Evolutionary conservation across 2,113 vertebrate genomes (phyloP).

Genomic region (Corythoichthys haematopterus): DNA sequence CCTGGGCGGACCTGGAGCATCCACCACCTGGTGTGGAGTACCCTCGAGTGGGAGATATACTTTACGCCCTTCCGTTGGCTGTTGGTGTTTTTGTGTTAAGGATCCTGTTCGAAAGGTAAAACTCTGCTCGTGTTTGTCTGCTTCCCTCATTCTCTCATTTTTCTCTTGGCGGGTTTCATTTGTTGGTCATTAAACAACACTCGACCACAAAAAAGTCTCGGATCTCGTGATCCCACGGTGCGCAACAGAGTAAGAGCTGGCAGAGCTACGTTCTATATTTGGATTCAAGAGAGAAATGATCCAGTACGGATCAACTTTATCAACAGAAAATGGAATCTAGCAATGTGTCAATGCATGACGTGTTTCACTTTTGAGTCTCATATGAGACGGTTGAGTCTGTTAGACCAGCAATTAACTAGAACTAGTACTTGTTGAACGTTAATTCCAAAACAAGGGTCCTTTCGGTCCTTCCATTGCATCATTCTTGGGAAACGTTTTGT

Average conservation of each 20-base stretch:
- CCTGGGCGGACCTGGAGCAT: constrained; percentile 63
- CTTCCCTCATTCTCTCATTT: background rate
- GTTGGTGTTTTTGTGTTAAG: constrained; percentile 46
- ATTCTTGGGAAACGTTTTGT: background rate
- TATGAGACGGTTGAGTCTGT: background rate
- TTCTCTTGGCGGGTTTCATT: background rate
- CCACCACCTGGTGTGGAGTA: constrained; percentile 59
- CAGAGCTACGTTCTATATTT: background rate
- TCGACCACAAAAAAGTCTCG: background rate
- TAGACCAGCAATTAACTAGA: background rate
- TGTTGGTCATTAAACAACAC: background rate
- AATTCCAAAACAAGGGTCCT: background rate
- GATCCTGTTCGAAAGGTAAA: constrained; percentile 62
- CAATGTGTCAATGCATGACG: background rate
- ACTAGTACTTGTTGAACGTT: background rate
- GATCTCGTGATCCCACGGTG: background rate
- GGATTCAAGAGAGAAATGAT: background rate
- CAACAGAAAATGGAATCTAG: background rate
- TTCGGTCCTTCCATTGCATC: background rate
- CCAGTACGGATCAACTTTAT: background rate
- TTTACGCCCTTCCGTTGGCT: constrained; percentile 54
- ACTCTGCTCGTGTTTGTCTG: background rate
- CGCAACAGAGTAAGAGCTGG: background rate
- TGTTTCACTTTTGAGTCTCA: background rate
- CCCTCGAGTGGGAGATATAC: constrained; percentile 40